Percentiles rank a stretch among this genome's conserved stretches.
phyloP scores from a whole-genome alignment of 2,888 invertebrate species.

The Nemapogon koenigi region DNA sequence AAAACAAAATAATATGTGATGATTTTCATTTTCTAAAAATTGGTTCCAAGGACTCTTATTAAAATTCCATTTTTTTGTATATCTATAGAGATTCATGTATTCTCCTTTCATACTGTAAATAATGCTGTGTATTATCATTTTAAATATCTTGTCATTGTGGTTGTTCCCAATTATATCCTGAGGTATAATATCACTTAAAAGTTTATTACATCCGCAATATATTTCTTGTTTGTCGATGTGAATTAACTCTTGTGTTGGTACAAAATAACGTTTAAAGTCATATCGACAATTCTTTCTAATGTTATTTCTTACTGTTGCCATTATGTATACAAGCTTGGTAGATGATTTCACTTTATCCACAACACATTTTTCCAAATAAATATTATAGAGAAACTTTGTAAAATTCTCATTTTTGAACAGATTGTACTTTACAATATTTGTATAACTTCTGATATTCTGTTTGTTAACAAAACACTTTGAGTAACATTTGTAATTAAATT shows the following conservation, averaged over 20 bases:
- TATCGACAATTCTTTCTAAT: slow-evolving; percentile 25
- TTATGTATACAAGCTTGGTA: slow-evolving; percentile 22
- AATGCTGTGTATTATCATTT: slow-evolving; percentile 26
- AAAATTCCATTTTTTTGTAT: slow-evolving; percentile 36
- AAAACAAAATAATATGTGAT: slow-evolving; percentile 26
- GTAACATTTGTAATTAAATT: slow-evolving; percentile 26
- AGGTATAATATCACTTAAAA: slow-evolving; percentile 36
- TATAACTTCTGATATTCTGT: slow-evolving; percentile 43
- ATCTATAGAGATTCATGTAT: slow-evolving; percentile 27
- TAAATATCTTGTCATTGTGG: slow-evolving; percentile 38
- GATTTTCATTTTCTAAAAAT: slow-evolving; percentile 16
- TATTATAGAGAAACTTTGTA: slow-evolving; percentile 20
- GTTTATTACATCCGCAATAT: slow-evolving; percentile 28
- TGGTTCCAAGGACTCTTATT: slow-evolving; percentile 29
- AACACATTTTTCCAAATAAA: slow-evolving; percentile 25
- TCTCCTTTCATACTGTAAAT: slow-evolving; percentile 48
- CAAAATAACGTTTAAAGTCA: slow-evolving; percentile 38
- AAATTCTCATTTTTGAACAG: slow-evolving; percentile 25
- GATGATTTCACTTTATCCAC: slow-evolving; percentile 23
- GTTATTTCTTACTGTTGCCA: slow-evolving; percentile 29
- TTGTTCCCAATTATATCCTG: slow-evolving; percentile 31
- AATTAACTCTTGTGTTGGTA: too few relatives aligned
- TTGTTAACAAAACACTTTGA: slow-evolving; percentile 46
- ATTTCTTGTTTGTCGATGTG: slow-evolving; percentile 36
- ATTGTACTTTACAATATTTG: slow-evolving; percentile 31